Percentiles rank a stretch among this genome's conserved stretches.
Evolutionary conservation across 2,888 invertebrate genomes (phyloP).

Genomic region (Tetropium fuscum): DNA sequence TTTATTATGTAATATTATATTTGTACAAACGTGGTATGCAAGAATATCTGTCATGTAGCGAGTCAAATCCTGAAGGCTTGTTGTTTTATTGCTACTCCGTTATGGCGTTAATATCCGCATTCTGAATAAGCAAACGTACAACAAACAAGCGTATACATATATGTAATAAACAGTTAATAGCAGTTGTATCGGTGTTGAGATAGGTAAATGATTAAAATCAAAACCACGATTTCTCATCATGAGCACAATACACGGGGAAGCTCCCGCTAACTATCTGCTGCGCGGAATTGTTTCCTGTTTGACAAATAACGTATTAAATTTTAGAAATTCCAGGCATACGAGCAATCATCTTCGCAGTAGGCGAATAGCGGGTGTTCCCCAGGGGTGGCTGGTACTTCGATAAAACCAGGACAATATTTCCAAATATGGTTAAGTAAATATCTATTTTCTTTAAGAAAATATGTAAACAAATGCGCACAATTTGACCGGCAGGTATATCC

Average conservation of each 20-base stretch:
- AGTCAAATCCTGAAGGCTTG: not conserved
- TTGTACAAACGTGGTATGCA: too few relatives aligned
- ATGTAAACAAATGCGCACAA: too few relatives aligned
- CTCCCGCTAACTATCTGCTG: slow-evolving; percentile 6
- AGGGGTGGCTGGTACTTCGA: not conserved
- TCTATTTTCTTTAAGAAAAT: too few relatives aligned
- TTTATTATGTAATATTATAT: too few relatives aligned
- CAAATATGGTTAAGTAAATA: not conserved
- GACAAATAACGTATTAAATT: slow-evolving; percentile 35
- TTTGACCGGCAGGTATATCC: too few relatives aligned
- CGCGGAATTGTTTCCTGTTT: slow-evolving; percentile 12
- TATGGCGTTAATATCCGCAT: not conserved
- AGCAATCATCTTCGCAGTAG: slow-evolving; percentile 17
- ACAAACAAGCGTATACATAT: not conserved
- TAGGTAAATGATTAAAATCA: not conserved
- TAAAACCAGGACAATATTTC: too few relatives aligned
- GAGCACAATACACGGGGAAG: not conserved
- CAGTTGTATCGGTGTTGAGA: not conserved
- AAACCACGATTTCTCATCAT: slow-evolving; percentile 7
- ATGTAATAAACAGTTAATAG: not conserved
- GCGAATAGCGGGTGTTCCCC: not conserved
- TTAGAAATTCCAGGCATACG: slow-evolving; percentile 27
- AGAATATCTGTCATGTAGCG: too few relatives aligned
- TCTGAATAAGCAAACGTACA: not conserved
- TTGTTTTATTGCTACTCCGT: not conserved